Base-by-base conservation (phyloP, 2,113 vertebrate genomes). In the Morone chrysops region DNA sequence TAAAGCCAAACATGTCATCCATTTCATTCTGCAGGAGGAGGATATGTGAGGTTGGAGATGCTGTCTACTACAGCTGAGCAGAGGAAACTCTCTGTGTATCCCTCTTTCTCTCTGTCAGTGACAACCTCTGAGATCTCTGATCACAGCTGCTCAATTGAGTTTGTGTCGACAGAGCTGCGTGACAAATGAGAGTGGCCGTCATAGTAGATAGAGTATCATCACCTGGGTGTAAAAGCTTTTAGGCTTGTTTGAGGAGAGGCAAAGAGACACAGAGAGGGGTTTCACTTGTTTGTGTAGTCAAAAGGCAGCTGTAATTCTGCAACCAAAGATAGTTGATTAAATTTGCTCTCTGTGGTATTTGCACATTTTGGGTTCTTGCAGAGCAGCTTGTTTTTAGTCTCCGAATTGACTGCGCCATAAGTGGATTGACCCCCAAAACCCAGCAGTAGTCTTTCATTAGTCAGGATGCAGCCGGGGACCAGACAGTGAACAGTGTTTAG, bases 401-500 rank as follows among this genome's bases (percentile, higher is more conserved):
- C 41, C 11, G 77, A 86, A 91, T 85, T 89, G 90, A 87, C 87
- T 82, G 82, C 17, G 65, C 79, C 81, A 62, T 88, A 93, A 93
- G 90, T 91, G 90, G 87, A 94, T 91, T 91, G 90, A 93, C 89
- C 90, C 90, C 77, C 84, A 79, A 88, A 87, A 89, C 87, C 81
- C 88, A 87, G 92, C 90, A 86, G 90, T 85, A 86, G 88, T 88
- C 90, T 89, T 91, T 89, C 89, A 91, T 89, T 88, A 89, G 88
- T 80, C 82, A 78, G 80, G 78, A 88, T 87, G 81, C 83, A 89
- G 85, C 73, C 70, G 5, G 78, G 81, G 80, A 88, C 68, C 82
- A 92, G 88, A 88, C 85, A 85, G 82, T 47, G 68, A 88, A 56
- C 80, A 43, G 85, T 65, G 89, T 92, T 93, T 81, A 86, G 86